These are phyloP conservation scores for Diaperis boleti DNA, from an alignment of 2,888 invertebrate genomes.

Conservation along the genomic window DNA sequence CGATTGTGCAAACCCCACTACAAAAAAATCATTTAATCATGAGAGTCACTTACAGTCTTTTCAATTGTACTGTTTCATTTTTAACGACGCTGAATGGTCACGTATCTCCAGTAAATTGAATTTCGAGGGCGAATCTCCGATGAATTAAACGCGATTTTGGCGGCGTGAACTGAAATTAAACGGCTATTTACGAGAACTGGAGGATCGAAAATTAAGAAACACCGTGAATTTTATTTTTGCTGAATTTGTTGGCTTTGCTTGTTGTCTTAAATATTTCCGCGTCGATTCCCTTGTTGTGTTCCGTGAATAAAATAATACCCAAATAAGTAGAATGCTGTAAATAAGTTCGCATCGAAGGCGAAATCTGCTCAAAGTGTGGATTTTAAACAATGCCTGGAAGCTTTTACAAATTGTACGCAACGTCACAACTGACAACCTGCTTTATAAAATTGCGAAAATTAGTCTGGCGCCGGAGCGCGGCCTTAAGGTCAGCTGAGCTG, in stretches of 20 bases:
- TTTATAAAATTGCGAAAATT: slow-evolving; percentile 1
- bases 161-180: slow-evolving; percentile 23
- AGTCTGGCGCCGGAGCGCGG: slow-evolving; percentile 17
- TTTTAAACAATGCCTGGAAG: slow-evolving; percentile 4
- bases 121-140: slow-evolving; percentile 20
- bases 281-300: neutral
- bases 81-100: slow-evolving; percentile 2
- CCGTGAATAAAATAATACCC: neutral
- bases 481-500: slow-evolving; percentile 25
- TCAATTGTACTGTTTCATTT: slow-evolving; percentile 9
- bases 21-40: neutral
- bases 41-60: neutral
- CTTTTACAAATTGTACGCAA: slow-evolving; percentile 5
- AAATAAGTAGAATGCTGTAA: neutral
- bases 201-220: neutral
- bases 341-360: neutral
- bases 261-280: neutral
- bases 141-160: slow-evolving; percentile 16
- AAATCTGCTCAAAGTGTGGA: neutral
- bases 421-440: neutral
- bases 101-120: slow-evolving; percentile 15
- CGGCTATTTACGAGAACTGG: neutral
- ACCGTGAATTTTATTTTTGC: neutral
- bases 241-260: neutral
- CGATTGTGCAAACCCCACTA: slow-evolving; percentile 1